phyloP scores from a whole-genome alignment of 2,888 invertebrate genomes.

The Rhogogaster chlorosoma region DNA sequence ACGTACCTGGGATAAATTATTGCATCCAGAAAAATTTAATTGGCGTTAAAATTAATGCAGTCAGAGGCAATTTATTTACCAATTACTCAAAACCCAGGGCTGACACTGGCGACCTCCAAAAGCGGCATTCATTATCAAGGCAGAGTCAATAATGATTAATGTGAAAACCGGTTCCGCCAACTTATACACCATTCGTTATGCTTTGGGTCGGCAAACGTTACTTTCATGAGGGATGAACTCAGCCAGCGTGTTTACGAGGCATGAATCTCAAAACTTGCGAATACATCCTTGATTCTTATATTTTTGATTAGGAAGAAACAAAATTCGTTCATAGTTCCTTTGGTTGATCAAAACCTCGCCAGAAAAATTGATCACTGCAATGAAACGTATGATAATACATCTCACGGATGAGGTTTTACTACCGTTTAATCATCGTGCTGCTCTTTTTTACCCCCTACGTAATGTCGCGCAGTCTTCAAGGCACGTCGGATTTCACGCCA shows the following conservation, averaged over 20 bases:
- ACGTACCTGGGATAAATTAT: constrained; percentile 57
- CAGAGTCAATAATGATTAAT: constrained; percentile 69
- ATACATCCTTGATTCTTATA: constrained; percentile 4
- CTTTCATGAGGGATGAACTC: constrained; percentile 46
- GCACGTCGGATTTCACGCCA: constrained; percentile 35
- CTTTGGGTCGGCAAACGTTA: constrained; percentile 40
- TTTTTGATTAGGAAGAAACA: background rate
- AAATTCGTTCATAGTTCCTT: background rate
- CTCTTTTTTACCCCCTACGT: background rate
- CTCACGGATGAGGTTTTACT: constrained; percentile 18
- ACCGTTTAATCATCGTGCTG: constrained; percentile 15
- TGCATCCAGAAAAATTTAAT: constrained; percentile 63
- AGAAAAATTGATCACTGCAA: background rate
- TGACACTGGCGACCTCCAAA: constrained; percentile 58
- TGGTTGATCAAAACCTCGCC: background rate
- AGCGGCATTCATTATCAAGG: constrained; percentile 63
- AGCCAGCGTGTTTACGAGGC: constrained; percentile 48
- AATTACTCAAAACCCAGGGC: constrained; percentile 61
- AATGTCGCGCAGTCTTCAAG: constrained; percentile 31
- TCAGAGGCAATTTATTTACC: constrained; percentile 67
- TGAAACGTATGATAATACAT: background rate
- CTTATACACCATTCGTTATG: constrained; percentile 56
- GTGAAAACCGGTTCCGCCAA: constrained; percentile 64
- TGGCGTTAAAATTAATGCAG: constrained; percentile 68
- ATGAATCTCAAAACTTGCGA: constrained; percentile 49